Conservation (phyloP, 2,888 invertebrate species). For the Lamellibrachia columna region DNA sequence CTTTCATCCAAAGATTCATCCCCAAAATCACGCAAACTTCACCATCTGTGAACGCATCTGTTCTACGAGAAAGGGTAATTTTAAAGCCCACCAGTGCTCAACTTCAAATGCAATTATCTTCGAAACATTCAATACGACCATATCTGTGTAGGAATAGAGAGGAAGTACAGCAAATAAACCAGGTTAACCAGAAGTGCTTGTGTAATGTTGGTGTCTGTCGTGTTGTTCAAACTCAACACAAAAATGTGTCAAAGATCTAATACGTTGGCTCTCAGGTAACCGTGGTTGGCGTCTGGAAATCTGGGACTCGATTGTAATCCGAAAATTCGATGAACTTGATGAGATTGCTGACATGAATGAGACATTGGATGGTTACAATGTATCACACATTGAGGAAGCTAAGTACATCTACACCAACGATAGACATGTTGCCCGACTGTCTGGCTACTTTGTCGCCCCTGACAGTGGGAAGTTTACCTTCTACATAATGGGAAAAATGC, state of each 20-base stretch:
- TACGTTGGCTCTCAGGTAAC: neutral
- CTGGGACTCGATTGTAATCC: neutral
- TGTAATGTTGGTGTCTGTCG: neutral
- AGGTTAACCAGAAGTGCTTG: neutral
- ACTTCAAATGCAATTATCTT: too few species aligned
- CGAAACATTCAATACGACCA: too few species aligned
- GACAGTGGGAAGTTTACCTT: neutral
- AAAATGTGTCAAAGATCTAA: neutral
- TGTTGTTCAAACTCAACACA: neutral
- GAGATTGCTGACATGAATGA: neutral
- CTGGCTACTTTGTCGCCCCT: neutral
- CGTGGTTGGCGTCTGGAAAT: neutral
- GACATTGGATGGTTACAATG: neutral
- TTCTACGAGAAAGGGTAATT: too few species aligned
- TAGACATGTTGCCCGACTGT: neutral
- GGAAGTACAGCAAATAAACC: neutral
- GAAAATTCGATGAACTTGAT: neutral
- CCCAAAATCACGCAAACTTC: too few species aligned
- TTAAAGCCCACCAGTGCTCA: too few species aligned
- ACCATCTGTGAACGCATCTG: too few species aligned
- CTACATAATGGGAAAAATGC: neutral
- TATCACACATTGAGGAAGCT: neutral
- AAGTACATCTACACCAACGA: neutral
- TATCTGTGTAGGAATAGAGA: neutral
- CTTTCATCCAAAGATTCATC: too few species aligned